Conservation (phyloP, 2,888 invertebrate species). For the Willowsia nigromaculata region DNA sequence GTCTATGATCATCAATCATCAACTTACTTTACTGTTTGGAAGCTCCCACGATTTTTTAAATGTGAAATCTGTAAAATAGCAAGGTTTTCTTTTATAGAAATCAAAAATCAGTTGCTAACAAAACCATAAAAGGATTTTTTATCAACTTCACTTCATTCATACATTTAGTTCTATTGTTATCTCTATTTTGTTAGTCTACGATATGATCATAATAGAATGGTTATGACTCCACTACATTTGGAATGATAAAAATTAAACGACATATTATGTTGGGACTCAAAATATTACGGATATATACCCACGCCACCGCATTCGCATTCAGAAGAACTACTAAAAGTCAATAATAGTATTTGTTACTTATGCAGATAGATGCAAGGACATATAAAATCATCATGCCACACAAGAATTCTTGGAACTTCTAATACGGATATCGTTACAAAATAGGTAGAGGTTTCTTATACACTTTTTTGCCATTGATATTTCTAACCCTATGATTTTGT, state of each 20-base stretch:
- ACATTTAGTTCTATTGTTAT: too few relatives aligned
- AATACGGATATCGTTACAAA: not conserved
- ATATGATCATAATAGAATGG: not conserved
- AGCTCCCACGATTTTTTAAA: not conserved
- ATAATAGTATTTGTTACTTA: not conserved
- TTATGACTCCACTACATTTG: too few relatives aligned
- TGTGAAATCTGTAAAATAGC: not conserved
- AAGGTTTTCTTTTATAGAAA: not conserved
- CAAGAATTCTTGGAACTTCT: not conserved
- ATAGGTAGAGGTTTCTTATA: not conserved
- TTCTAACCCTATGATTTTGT: not conserved
- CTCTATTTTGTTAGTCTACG: not conserved
- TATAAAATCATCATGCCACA: not conserved
- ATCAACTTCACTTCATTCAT: conserved; percentile 12
- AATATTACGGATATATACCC: too few relatives aligned
- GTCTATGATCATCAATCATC: not conserved
- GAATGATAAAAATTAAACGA: too few relatives aligned
- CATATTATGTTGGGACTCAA: too few relatives aligned
- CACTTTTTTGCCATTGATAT: not conserved
- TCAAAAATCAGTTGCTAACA: not conserved
- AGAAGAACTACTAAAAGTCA: not conserved
- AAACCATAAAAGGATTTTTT: not conserved
- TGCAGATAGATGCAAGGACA: not conserved
- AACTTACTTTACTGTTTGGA: not conserved
- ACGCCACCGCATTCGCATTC: not conserved